These are phyloP conservation scores for Colostygia pectinataria DNA, from an alignment of 2,888 invertebrate genomes.

Conservation along the genomic window DNA sequence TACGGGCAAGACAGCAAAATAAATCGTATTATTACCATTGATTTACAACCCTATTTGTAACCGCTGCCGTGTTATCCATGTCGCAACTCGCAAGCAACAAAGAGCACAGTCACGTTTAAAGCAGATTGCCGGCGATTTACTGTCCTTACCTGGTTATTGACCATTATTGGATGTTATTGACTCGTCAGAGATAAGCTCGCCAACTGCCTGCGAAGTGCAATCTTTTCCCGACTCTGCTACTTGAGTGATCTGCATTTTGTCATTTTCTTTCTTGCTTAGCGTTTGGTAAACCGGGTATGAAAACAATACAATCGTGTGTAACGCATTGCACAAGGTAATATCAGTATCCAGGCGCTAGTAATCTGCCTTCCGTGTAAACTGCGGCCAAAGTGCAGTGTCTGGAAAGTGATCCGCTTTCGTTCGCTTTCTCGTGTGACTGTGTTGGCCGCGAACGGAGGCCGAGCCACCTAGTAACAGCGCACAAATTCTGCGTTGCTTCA, in stretches of 20 bases:
- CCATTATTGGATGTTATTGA: neutral
- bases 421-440: conserved; percentile 62
- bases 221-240: no score
- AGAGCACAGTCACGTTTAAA: conserved; percentile 6
- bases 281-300: no score
- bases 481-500: conserved; percentile 15
- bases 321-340: neutral
- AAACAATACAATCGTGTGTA: no score
- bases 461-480: conserved; percentile 23
- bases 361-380: conserved; percentile 9
- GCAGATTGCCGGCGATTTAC: conserved; percentile 1
- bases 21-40: conserved; percentile 22
- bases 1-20: conserved; percentile 13
- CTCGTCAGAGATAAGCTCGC: neutral
- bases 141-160: neutral
- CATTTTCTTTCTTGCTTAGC: no score
- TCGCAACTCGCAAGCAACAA: conserved; percentile 37
- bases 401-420: conserved; percentile 71
- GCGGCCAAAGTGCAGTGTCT: conserved; percentile 36
- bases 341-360: neutral
- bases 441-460: conserved; percentile 38
- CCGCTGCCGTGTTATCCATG: conserved; percentile 40
- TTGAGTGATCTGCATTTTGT: no score
- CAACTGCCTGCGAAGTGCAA: no score
- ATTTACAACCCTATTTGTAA: conserved; percentile 29